Evolutionary conservation across 1,140 invertebrate species (phyloP).

Genomic region (Mya arenaria): DNA sequence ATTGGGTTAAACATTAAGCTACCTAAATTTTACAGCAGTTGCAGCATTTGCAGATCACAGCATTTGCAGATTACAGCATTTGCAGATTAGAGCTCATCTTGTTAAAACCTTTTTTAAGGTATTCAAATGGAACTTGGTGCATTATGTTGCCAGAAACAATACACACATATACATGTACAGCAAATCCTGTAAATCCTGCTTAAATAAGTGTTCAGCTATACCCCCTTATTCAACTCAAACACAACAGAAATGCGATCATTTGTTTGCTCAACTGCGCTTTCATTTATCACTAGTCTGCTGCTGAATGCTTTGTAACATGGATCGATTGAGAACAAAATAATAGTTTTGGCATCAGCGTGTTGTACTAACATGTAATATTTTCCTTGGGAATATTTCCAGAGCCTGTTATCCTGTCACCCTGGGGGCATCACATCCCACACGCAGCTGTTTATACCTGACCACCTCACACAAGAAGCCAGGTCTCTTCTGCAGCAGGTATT

Average conservation of each 20-base stretch:
- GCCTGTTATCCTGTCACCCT: constrained; percentile 84
- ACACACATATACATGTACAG: too few relatives aligned
- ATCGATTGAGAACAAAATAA: background rate
- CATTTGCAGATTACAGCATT: too few relatives aligned
- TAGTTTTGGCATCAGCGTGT: background rate
- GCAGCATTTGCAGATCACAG: too few relatives aligned
- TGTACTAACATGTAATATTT: background rate
- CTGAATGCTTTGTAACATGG: background rate
- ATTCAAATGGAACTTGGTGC: too few relatives aligned
- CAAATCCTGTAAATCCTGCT: too few relatives aligned
- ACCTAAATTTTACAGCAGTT: too few relatives aligned
- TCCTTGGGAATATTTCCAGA: constrained; percentile 82
- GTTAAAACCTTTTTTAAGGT: too few relatives aligned
- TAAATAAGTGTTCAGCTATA: too few relatives aligned
- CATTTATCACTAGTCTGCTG: background rate
- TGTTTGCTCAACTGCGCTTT: background rate
- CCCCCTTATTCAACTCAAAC: too few relatives aligned
- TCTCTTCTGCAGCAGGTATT: constrained; percentile 84
- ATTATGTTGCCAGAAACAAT: too few relatives aligned
- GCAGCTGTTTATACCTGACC: constrained; percentile 83
- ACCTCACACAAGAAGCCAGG: constrained; percentile 83
- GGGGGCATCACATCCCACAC: constrained; percentile 85
- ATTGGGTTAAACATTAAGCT: too few relatives aligned
- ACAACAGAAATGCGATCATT: background rate
- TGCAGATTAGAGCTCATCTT: too few relatives aligned